These are phyloP conservation scores for Octomys mimax DNA, from an alignment of 2,797 vertebrate species.

Conservation along the genomic window DNA sequence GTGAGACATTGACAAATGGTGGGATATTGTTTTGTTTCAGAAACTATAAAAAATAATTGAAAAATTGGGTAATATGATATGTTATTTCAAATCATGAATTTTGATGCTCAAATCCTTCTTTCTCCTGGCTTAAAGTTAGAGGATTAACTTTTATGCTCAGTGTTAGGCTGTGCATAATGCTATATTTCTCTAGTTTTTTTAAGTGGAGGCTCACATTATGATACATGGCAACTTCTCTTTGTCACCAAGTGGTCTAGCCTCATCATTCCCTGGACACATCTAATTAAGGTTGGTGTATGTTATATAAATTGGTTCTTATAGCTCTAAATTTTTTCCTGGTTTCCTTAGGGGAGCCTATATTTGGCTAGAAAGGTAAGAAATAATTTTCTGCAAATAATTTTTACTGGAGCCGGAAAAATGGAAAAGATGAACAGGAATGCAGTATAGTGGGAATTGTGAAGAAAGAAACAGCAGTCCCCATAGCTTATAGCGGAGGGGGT, in stretches of 20 bases:
- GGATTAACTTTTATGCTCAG: neutral
- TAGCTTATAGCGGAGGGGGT: neutral
- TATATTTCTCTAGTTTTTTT: neutral
- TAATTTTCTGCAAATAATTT: neutral
- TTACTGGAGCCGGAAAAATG: neutral
- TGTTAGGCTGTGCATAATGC: neutral
- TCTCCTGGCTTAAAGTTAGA: neutral
- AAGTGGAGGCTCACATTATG: neutral
- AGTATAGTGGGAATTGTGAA: neutral
- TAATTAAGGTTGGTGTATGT: neutral
- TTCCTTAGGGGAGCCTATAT: neutral
- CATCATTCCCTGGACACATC: neutral
- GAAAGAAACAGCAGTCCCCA: neutral
- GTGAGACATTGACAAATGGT: neutral
- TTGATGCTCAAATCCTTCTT: neutral
- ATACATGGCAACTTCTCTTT: slow-evolving; percentile 10
- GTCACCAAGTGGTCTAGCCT: neutral
- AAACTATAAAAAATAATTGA: neutral
- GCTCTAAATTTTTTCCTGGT: neutral
- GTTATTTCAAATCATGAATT: neutral
- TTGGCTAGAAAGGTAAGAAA: neutral
- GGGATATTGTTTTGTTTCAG: neutral
- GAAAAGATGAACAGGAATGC: neutral
- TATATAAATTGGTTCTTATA: neutral
- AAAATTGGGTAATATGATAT: neutral